A percentile compares a stretch with the other conserved stretches of the same genome.
These are phyloP conservation scores for Tetragnatha versicolor DNA, from an alignment of 1,140 invertebrate genomes.

Conservation along the genomic window DNA sequence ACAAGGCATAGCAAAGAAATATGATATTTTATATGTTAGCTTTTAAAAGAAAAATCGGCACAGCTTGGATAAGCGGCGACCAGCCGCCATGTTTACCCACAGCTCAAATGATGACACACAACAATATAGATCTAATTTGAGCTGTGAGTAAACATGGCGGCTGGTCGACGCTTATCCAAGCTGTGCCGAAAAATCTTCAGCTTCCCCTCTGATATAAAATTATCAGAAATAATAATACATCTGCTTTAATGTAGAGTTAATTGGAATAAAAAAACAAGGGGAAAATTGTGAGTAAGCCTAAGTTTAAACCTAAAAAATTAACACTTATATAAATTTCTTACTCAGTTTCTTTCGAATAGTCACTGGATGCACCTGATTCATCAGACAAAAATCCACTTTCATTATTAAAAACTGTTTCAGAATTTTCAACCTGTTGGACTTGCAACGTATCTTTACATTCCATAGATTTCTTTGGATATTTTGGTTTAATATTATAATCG, in stretches of 20 bases:
- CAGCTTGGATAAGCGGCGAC: no score
- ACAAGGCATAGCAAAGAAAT: no score
- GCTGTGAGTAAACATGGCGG: no score
- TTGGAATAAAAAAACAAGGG: neutral
- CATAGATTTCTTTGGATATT: neutral
- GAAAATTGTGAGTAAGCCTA: neutral
- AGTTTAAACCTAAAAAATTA: neutral
- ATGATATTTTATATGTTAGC: no score
- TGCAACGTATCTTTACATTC: neutral
- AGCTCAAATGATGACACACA: no score
- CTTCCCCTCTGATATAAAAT: neutral
- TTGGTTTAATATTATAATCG: neutral
- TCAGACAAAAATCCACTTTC: neutral
- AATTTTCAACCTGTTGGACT: neutral
- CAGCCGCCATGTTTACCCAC: no score
- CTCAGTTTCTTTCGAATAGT: neutral
- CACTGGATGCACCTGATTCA: neutral
- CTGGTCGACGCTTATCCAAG: neutral
- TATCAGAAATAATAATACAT: neutral
- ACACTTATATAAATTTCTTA: neutral
- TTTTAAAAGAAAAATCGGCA: no score
- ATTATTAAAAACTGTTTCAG: neutral
- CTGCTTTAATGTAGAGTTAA: neutral
- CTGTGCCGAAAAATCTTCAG: neutral
- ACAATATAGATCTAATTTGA: no score